Evolutionary conservation across 2,888 invertebrate species (phyloP).

Genomic region (Poecilobothrus nobilitatus): DNA sequence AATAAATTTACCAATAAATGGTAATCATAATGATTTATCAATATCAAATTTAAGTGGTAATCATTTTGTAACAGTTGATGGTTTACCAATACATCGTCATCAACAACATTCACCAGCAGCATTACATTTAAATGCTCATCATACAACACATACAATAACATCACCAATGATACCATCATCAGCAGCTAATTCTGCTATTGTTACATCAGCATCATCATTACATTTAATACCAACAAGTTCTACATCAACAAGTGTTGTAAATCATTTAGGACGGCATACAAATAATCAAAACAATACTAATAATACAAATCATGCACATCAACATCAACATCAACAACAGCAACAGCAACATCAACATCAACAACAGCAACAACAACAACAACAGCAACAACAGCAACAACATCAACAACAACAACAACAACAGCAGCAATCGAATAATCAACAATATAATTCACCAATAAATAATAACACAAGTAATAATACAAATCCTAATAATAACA

Average conservation of each 20-base stretch:
- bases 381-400: background rate
- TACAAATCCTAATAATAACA: conserved; percentile 11
- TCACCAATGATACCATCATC: background rate
- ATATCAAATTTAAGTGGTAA: background rate
- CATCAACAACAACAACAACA: conserved; percentile 11
- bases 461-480: conserved; percentile 25
- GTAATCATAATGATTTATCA: background rate
- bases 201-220: background rate
- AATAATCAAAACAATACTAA: background rate
- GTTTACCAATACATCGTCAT: background rate
- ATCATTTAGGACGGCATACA: conserved; percentile 7
- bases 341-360: background rate
- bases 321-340: background rate
- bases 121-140: conserved; percentile 7
- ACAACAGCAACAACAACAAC: background rate
- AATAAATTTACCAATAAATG: conserved; percentile 23
- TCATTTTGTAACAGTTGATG: background rate
- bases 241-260: background rate
- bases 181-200: background rate
- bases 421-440: conserved; percentile 28
- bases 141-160: background rate
- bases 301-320: background rate
- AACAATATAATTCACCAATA: conserved; percentile 36
- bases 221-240: background rate
- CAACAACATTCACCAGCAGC: background rate